phyloP scores from a whole-genome alignment of 1,140 invertebrate genomes.

The Himalopsyche phryganea region DNA sequence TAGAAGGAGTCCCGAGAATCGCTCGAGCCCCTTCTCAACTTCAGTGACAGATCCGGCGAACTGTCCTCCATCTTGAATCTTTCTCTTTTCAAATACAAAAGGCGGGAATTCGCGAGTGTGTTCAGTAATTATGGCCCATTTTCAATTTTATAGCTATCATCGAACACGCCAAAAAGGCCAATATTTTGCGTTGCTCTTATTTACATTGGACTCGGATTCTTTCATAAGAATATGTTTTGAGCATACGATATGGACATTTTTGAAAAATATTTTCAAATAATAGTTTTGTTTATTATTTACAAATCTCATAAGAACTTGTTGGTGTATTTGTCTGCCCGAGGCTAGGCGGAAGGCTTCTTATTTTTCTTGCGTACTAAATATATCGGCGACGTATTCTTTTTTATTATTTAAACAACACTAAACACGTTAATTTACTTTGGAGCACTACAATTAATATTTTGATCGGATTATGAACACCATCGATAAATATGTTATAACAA shows the following conservation, averaged over 20 bases:
- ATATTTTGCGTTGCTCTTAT: background rate
- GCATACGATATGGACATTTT: background rate
- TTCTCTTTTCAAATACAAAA: slow-evolving; percentile 6
- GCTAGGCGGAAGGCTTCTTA: too few species aligned
- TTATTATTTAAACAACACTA: too few species aligned
- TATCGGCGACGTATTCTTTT: too few species aligned
- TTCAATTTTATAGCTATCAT: background rate
- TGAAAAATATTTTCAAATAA: background rate
- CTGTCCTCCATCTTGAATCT: slow-evolving; percentile 64
- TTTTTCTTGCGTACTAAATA: too few species aligned
- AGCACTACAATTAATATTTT: background rate
- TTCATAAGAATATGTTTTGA: background rate
- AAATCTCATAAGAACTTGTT: too few species aligned
- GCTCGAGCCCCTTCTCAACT: slow-evolving; percentile 75
- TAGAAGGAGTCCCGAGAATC: slow-evolving; percentile 84
- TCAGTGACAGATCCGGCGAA: slow-evolving; percentile 78
- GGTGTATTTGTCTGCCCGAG: too few species aligned
- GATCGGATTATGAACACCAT: background rate
- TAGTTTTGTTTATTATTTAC: too few species aligned
- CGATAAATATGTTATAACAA: background rate
- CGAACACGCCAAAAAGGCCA: background rate
- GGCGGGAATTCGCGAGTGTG: background rate
- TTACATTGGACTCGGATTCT: too few species aligned
- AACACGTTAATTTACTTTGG: background rate
- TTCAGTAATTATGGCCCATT: background rate